Evolutionary conservation across 2,113 vertebrate genomes (phyloP).

Genomic region (Corapipo altera): DNA sequence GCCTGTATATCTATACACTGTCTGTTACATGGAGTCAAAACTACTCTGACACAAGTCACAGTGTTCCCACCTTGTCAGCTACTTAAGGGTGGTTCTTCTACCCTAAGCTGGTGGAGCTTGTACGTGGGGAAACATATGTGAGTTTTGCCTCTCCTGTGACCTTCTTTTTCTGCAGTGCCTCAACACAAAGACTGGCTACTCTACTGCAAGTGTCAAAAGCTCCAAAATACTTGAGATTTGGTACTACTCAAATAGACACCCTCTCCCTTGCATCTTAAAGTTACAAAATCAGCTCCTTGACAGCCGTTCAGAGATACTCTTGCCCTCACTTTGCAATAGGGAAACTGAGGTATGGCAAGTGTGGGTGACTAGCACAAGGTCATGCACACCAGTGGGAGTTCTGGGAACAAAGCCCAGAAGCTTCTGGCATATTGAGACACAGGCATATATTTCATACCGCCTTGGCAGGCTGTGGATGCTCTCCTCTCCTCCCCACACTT

Average conservation of each 20-base stretch:
- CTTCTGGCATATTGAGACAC: slow-evolving; percentile 37
- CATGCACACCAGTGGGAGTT: slow-evolving; percentile 44
- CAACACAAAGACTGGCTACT: background rate
- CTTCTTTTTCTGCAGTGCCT: background rate
- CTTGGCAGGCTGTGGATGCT: slow-evolving; percentile 2
- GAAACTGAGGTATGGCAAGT: slow-evolving; percentile 48
- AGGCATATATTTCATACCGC: slow-evolving; percentile 12
- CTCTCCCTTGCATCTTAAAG: background rate
- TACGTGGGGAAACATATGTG: background rate
- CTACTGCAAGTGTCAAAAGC: background rate
- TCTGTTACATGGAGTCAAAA: background rate
- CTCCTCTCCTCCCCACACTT: slow-evolving; percentile 4
- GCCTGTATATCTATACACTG: background rate
- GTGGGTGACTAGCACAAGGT: slow-evolving; percentile 56
- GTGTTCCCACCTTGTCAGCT: background rate
- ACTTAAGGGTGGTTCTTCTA: background rate
- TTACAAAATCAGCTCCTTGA: background rate
- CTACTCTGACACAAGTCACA: fast-evolving
- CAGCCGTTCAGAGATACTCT: background rate
- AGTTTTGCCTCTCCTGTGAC: background rate
- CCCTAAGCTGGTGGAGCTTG: background rate
- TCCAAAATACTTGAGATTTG: background rate
- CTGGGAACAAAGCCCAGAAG: slow-evolving; percentile 62
- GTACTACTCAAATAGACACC: background rate
- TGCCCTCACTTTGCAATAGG: background rate